Percentiles rank a stretch among this genome's conserved stretches.
Evolutionary conservation across 2,797 vertebrate genomes (phyloP).

Genomic region (Sylvilagus floridanus): DNA sequence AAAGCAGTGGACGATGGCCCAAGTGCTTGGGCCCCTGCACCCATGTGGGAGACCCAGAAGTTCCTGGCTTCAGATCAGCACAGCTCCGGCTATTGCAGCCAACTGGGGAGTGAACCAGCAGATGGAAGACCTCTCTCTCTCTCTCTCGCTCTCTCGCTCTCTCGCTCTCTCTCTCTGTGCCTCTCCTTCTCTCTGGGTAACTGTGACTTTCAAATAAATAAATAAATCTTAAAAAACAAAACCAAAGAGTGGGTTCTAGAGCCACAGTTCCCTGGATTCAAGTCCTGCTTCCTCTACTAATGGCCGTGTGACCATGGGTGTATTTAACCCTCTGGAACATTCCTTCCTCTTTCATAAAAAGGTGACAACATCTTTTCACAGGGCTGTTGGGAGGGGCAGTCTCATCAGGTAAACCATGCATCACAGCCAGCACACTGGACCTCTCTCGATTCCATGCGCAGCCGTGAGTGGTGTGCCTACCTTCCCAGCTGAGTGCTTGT

Average conservation of each 20-base stretch:
- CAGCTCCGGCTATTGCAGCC: no score
- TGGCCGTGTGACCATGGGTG: fast-evolving
- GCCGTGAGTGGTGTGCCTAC: neutral
- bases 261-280: neutral
- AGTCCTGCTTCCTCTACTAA: neutral
- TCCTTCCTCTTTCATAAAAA: neutral
- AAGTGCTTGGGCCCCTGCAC: no score
- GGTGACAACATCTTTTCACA: neutral
- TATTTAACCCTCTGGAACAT: neutral
- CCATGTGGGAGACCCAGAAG: no score
- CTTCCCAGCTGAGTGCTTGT: neutral
- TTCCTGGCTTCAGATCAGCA: no score
- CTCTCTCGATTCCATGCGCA: neutral
- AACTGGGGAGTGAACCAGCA: no score
- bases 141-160: no score
- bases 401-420: neutral
- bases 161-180: no score
- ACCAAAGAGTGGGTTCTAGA: neutral
- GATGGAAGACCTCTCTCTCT: no score
- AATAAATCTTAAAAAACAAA: no score
- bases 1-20: no score
- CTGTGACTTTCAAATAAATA: no score
- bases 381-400: neutral
- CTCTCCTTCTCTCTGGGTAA: no score
- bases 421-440: neutral